phyloP scores from a whole-genome alignment of 2,113 vertebrate species.

The Gavialis gangeticus region DNA sequence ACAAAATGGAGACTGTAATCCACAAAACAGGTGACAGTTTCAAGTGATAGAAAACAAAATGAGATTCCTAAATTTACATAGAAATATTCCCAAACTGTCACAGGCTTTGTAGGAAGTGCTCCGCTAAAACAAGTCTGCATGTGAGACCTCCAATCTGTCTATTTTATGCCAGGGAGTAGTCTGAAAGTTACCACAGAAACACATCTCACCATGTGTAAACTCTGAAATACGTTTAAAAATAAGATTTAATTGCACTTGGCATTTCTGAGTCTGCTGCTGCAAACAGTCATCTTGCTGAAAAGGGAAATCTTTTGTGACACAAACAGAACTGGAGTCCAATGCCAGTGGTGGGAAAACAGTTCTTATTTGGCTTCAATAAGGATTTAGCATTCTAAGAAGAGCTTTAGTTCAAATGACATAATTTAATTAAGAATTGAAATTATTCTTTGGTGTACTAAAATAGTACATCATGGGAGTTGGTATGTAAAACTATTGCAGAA shows the following conservation, averaged over 20 bases:
- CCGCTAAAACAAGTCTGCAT: not conserved
- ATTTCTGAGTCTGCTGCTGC: not conserved
- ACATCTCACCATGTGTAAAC: not conserved
- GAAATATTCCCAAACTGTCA: too few species aligned
- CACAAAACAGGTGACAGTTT: too few species aligned
- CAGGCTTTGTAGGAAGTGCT: not conserved
- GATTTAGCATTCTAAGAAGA: not conserved
- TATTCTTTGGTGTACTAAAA: too few species aligned
- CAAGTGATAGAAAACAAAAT: too few species aligned
- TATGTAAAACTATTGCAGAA: too few species aligned
- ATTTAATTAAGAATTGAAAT: not conserved
- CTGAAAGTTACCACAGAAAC: not conserved
- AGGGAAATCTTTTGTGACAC: too few species aligned
- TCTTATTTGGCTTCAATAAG: not conserved
- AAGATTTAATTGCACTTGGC: not conserved
- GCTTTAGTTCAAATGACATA: not conserved
- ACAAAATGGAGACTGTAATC: too few species aligned
- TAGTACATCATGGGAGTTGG: too few species aligned
- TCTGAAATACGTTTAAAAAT: constrained; percentile 5
- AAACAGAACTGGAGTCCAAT: not conserved
- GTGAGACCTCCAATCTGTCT: not conserved
- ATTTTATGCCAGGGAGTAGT: not conserved
- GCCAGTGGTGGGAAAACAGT: not conserved
- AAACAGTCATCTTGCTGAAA: not conserved
- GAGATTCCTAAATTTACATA: too few species aligned